phyloP scores from a whole-genome alignment of 2,797 vertebrate species.

The Bufotes viridis region DNA sequence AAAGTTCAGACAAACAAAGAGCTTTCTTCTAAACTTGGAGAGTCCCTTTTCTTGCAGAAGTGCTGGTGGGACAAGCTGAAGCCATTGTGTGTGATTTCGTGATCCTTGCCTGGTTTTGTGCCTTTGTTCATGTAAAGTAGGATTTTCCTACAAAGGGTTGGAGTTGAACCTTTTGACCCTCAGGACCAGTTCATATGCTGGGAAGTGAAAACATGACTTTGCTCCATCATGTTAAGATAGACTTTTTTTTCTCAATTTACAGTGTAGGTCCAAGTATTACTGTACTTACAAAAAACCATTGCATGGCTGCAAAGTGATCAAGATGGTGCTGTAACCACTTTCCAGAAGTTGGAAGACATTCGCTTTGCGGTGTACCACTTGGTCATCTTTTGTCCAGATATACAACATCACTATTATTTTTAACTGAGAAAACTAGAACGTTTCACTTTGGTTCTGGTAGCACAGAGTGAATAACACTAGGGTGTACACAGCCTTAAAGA shows the following conservation, averaged over 20 bases:
- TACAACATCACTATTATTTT: no score
- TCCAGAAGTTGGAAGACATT: neutral
- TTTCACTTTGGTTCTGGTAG: no score
- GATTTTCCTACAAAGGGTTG: slow-evolving; percentile 72
- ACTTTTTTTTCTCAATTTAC: neutral
- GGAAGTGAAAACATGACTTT: slow-evolving; percentile 62
- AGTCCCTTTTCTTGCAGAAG: slow-evolving; percentile 63
- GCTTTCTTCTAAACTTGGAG: slow-evolving; percentile 51
- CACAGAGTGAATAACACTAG: no score
- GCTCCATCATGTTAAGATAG: neutral
- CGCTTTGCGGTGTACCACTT: neutral
- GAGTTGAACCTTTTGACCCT: slow-evolving; percentile 79
- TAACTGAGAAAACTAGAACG: no score
- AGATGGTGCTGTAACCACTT: neutral
- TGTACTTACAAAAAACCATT: neutral
- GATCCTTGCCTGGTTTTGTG: slow-evolving; percentile 69
- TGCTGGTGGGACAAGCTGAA: slow-evolving; percentile 73
- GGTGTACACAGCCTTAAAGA: no score
- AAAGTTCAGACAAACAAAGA: slow-evolving; percentile 71
- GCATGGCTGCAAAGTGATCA: neutral
- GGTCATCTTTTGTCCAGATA: no score
- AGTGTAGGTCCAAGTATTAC: neutral
- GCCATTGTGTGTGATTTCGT: slow-evolving; percentile 72
- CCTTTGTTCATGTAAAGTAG: slow-evolving; percentile 76
- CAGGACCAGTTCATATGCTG: slow-evolving; percentile 71